Evolutionary conservation across 1,140 invertebrate species (phyloP).

Genomic region (Anoplolepis gracilipes): DNA sequence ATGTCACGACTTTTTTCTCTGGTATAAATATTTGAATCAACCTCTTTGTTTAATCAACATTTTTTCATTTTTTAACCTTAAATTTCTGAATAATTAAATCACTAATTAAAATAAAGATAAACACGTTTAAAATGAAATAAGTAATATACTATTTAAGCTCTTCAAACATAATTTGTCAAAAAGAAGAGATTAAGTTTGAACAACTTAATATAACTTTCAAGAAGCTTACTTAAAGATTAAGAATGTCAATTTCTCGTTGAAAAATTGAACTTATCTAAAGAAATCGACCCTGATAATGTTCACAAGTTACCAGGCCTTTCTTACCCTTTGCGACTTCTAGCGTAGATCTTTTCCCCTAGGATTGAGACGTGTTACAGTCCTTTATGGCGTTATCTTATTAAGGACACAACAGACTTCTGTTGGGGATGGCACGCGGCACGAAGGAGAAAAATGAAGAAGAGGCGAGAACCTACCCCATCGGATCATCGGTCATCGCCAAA

Average conservation of each 20-base stretch:
- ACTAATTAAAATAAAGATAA: no score
- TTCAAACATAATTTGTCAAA: no score
- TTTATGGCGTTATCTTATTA: slow-evolving; percentile 75
- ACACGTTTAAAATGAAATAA: no score
- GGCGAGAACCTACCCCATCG: slow-evolving; percentile 81
- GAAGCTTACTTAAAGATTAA: no score
- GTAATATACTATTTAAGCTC: not conserved
- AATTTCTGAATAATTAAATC: not conserved
- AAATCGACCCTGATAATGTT: not conserved
- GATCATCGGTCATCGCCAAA: slow-evolving; percentile 79
- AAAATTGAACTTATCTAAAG: not conserved
- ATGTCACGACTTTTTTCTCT: no score
- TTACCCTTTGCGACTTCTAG: slow-evolving; percentile 19
- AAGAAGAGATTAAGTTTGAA: no score
- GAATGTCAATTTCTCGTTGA: not conserved
- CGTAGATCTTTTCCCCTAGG: slow-evolving; percentile 12
- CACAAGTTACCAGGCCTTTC: not conserved
- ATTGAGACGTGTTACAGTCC: slow-evolving; percentile 44
- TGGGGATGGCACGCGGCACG: slow-evolving; percentile 41
- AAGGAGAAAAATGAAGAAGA: slow-evolving; percentile 79
- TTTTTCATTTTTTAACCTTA: not conserved
- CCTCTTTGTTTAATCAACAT: not conserved
- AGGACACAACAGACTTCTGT: slow-evolving; percentile 42
- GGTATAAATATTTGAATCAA: no score
- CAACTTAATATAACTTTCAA: no score